phyloP scores from a whole-genome alignment of 2,797 vertebrate species.

The Ptychobarbus kaznakovi region DNA sequence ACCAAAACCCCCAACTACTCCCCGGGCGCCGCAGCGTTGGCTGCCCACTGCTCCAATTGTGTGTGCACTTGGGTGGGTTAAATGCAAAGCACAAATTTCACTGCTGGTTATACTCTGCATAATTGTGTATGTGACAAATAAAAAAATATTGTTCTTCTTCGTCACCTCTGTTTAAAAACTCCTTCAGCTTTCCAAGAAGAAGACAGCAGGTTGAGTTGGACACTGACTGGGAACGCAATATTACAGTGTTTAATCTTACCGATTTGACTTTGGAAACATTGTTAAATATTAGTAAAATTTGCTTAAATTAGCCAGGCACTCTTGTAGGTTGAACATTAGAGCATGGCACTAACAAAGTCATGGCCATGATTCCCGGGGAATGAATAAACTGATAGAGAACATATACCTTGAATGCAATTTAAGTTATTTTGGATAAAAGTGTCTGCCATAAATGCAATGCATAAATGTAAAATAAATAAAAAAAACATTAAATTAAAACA shows the following conservation, averaged over 20 bases:
- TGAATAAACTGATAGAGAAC: not conserved
- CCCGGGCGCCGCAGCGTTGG: too few relatives aligned
- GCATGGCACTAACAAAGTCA: not conserved
- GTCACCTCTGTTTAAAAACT: slow-evolving; percentile 42
- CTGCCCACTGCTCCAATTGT: too few relatives aligned
- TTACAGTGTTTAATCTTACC: not conserved
- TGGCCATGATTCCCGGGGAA: not conserved
- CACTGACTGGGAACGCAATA: not conserved
- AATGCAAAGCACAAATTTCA: too few relatives aligned
- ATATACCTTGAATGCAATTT: not conserved
- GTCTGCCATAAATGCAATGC: not conserved
- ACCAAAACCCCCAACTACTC: too few relatives aligned
- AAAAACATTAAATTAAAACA: not conserved
- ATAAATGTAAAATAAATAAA: not conserved
- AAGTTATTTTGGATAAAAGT: not conserved
- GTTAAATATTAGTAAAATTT: not conserved
- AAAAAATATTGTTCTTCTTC: too few relatives aligned
- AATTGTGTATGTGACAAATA: too few relatives aligned
- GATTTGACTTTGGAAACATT: slow-evolving; percentile 17
- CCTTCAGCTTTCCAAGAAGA: slow-evolving; percentile 32
- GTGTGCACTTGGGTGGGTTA: too few relatives aligned
- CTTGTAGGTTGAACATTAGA: not conserved
- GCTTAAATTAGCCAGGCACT: not conserved
- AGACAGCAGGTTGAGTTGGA: slow-evolving; percentile 1
- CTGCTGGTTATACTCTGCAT: too few relatives aligned